phyloP scores from a whole-genome alignment of 2,113 vertebrate genomes.

The Strix uralensis region DNA sequence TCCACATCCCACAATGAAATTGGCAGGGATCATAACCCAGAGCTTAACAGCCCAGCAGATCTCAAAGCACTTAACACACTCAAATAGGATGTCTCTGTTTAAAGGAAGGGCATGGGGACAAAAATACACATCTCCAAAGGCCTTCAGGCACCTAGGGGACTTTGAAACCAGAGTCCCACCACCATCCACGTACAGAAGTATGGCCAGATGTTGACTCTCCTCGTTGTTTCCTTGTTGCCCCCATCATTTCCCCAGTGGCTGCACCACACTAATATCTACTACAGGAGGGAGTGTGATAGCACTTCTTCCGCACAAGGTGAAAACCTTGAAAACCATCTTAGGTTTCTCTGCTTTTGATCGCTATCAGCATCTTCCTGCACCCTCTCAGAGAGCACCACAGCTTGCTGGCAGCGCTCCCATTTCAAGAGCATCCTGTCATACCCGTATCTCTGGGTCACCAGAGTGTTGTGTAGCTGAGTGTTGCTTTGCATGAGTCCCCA shows the following conservation, averaged over 20 bases:
- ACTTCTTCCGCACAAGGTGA: background rate
- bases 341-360: background rate
- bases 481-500: background rate
- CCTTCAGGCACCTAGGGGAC: background rate
- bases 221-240: background rate
- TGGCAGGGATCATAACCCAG: background rate
- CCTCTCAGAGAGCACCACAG: background rate
- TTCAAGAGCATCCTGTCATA: background rate
- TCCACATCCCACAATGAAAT: background rate
- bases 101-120: background rate
- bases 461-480: accelerated
- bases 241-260: background rate
- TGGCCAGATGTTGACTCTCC: background rate
- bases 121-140: background rate
- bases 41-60: background rate
- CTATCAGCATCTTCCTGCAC: background rate
- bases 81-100: background rate
- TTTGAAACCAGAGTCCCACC: background rate
- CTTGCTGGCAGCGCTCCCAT: background rate
- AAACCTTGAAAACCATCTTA: background rate
- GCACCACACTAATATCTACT: background rate
- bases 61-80: background rate
- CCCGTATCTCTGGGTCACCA: background rate
- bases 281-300: background rate
- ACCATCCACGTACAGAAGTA: background rate